phyloP scores from a whole-genome alignment of 2,888 invertebrate species.

The Dryadula phaetusa region DNA sequence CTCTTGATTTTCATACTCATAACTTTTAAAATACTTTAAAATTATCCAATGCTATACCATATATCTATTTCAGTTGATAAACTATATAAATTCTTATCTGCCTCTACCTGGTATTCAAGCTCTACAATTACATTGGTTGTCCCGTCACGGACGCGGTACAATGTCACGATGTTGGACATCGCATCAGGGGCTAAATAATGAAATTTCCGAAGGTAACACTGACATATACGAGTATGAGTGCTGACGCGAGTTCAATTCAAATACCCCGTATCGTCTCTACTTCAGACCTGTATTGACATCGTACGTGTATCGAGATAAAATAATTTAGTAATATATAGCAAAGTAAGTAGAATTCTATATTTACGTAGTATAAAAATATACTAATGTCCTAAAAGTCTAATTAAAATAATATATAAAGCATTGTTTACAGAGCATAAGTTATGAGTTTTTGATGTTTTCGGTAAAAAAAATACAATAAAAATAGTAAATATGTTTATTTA shows the following conservation, averaged over 20 bases:
- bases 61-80: neutral
- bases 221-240: constrained; percentile 40
- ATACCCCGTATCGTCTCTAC: constrained; percentile 16
- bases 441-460: too few species aligned
- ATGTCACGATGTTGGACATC: constrained; percentile 34
- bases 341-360: too few species aligned
- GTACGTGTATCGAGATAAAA: neutral
- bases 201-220: constrained; percentile 45
- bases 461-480: too few species aligned
- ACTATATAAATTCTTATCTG: constrained; percentile 4
- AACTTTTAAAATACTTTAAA: too few species aligned
- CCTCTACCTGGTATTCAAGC: constrained; percentile 40
- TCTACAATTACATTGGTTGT: constrained; percentile 44
- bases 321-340: neutral
- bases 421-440: too few species aligned
- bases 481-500: too few species aligned
- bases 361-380: too few species aligned
- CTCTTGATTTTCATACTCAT: too few species aligned
- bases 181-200: constrained; percentile 45
- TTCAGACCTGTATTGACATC: constrained; percentile 5
- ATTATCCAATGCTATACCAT: too few species aligned
- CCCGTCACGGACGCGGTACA: constrained; percentile 42
- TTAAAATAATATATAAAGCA: too few species aligned
- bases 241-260: constrained; percentile 32
- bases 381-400: too few species aligned